Percentiles rank a stretch among this genome's conserved stretches.
phyloP scores from a whole-genome alignment of 2,797 vertebrate genomes.

The Oophaga sylvatica region DNA sequence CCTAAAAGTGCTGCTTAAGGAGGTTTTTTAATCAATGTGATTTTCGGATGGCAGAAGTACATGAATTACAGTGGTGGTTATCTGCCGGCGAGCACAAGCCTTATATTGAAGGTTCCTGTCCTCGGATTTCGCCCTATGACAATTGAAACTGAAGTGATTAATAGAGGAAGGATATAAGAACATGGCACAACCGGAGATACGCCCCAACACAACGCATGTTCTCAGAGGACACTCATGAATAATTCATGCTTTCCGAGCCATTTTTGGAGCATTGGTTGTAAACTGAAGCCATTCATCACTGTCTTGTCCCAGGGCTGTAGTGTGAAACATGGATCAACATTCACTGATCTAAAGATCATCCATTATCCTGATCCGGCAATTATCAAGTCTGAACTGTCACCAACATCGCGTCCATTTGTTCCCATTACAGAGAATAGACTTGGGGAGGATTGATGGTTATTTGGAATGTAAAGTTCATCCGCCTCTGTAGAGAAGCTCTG shows the following conservation, averaged over 20 bases:
- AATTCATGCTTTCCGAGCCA: slow-evolving; percentile 60
- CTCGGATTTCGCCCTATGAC: neutral
- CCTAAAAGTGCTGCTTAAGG: neutral
- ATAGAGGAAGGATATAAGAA: slow-evolving; percentile 10
- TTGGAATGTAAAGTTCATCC: slow-evolving; percentile 6
- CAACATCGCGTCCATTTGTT: slow-evolving; percentile 34
- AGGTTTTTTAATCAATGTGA: neutral
- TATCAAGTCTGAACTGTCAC: slow-evolving; percentile 20
- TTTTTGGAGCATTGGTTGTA: slow-evolving; percentile 30
- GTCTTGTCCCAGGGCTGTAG: slow-evolving; percentile 42
- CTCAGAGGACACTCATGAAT: slow-evolving; percentile 64
- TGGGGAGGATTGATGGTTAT: neutral
- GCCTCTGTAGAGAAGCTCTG: neutral
- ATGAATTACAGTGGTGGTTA: neutral
- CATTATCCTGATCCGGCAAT: slow-evolving; percentile 44
- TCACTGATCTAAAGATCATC: slow-evolving; percentile 53
- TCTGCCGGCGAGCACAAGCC: neutral
- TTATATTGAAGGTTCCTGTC: neutral
- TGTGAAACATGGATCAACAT: slow-evolving; percentile 39
- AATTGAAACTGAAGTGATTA: slow-evolving; percentile 5
- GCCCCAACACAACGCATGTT: slow-evolving; percentile 61
- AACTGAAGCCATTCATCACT: slow-evolving; percentile 51
- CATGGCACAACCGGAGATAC: slow-evolving; percentile 48
- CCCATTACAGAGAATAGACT: slow-evolving; percentile 9
- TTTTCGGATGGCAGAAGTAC: neutral